Conservation (phyloP, 2,113 vertebrate species). For the Nothocercus nigrocapillus region DNA sequence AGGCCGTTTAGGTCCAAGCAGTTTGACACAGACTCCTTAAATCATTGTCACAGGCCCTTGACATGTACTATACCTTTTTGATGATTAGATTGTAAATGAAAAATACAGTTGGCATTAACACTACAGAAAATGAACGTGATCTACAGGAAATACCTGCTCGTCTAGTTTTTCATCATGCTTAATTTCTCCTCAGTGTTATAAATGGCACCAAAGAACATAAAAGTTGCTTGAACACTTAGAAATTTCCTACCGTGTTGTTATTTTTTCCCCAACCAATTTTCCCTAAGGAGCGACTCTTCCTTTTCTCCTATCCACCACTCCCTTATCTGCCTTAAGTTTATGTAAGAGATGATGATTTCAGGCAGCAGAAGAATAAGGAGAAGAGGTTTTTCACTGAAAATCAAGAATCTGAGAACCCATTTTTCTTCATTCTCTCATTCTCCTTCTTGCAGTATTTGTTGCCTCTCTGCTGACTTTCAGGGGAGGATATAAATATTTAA, state of each 20-base stretch:
- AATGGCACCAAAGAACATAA: not conserved
- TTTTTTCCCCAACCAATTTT: not conserved
- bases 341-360: not conserved
- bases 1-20: slow-evolving; percentile 50
- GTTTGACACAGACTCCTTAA: slow-evolving; percentile 67
- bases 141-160: slow-evolving; percentile 7
- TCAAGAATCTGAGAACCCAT: not conserved
- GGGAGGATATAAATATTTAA: not conserved
- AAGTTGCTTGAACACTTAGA: not conserved
- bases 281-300: not conserved
- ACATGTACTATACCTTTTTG: slow-evolving; percentile 14
- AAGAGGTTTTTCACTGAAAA: not conserved
- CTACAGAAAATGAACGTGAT: slow-evolving; percentile 32
- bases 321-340: fast-evolving
- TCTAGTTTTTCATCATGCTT: not conserved
- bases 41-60: slow-evolving; percentile 46
- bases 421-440: not conserved
- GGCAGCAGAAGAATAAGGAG: not conserved
- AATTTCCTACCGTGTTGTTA: not conserved
- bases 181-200: not conserved
- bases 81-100: slow-evolving; percentile 74
- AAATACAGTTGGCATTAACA: slow-evolving; percentile 52
- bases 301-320: fast-evolving
- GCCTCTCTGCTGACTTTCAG: not conserved
- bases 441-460: not conserved